Evolutionary conservation across 2,113 vertebrate species (phyloP).

Genomic region (Hystrix cristata): DNA sequence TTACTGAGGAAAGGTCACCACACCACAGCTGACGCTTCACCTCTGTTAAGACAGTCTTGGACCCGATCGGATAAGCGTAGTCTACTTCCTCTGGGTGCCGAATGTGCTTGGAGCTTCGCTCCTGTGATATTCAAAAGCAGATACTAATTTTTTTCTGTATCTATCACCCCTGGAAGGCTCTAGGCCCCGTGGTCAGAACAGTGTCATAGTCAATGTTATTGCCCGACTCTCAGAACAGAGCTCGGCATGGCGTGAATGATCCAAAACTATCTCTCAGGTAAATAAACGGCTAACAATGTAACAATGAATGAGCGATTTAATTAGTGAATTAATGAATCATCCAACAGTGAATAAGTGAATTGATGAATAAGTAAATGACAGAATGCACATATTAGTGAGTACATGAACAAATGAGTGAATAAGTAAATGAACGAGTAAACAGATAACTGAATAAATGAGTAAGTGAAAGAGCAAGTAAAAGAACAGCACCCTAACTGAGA

Average conservation of each 20-base stretch:
- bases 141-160: not conserved
- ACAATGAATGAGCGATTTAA: not conserved
- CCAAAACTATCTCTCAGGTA: not conserved
- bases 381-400: not conserved
- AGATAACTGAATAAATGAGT: not conserved
- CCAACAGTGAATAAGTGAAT: not conserved
- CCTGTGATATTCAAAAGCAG: not conserved
- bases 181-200: not conserved
- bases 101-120: not conserved
- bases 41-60: not conserved
- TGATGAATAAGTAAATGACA: not conserved
- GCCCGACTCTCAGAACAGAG: not conserved
- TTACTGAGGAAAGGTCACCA: not conserved
- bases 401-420: not conserved
- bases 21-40: not conserved
- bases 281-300: not conserved
- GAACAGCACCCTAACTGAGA: not conserved
- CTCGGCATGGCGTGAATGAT: not conserved
- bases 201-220: not conserved
- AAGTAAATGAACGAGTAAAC: not conserved
- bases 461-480: not conserved
- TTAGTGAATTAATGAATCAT: not conserved
- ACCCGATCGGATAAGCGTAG: not conserved
- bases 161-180: not conserved
- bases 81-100: not conserved